Evolutionary conservation across 2,797 vertebrate genomes (phyloP).

Genomic region (Moxostoma hubbsi): DNA sequence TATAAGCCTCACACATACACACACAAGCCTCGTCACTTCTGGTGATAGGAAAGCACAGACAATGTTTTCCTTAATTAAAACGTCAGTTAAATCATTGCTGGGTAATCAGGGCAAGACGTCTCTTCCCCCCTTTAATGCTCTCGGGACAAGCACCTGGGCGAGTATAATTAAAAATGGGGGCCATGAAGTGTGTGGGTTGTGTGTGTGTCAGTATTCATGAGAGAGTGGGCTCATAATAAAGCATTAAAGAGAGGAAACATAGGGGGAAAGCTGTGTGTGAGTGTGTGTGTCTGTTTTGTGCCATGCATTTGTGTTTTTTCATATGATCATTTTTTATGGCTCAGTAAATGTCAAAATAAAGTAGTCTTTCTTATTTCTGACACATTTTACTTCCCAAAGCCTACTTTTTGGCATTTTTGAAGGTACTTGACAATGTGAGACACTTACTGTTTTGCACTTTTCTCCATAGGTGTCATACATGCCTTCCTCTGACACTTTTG

Average conservation of each 20-base stretch:
- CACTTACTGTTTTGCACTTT: constrained; percentile 49
- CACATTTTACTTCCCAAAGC: constrained; percentile 70
- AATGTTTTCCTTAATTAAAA: constrained; percentile 84
- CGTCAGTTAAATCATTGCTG: constrained; percentile 82
- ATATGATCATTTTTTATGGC: constrained; percentile 22
- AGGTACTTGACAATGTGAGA: constrained; percentile 56
- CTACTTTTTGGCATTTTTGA: constrained; percentile 73
- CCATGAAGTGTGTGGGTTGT: constrained; percentile 35
- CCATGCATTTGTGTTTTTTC: no score
- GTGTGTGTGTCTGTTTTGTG: not conserved
- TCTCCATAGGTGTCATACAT: constrained; percentile 90
- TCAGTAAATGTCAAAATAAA: constrained; percentile 66
- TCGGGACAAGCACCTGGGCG: constrained; percentile 58
- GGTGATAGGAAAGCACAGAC: constrained; percentile 71
- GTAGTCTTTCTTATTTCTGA: constrained; percentile 64
- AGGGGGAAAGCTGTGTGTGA: not conserved
- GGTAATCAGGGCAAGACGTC: constrained; percentile 78
- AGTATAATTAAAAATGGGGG: constrained; percentile 66
- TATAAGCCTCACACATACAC: constrained; percentile 14
- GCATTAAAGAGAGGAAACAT: not conserved
- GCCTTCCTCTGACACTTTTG: constrained; percentile 89
- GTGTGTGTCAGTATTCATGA: constrained; percentile 38
- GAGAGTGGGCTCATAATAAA: not conserved
- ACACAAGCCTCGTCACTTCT: constrained; percentile 63
- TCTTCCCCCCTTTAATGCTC: constrained; percentile 58